Conservation (phyloP, 2,113 vertebrate species). For the Aegithalos caudatus region DNA sequence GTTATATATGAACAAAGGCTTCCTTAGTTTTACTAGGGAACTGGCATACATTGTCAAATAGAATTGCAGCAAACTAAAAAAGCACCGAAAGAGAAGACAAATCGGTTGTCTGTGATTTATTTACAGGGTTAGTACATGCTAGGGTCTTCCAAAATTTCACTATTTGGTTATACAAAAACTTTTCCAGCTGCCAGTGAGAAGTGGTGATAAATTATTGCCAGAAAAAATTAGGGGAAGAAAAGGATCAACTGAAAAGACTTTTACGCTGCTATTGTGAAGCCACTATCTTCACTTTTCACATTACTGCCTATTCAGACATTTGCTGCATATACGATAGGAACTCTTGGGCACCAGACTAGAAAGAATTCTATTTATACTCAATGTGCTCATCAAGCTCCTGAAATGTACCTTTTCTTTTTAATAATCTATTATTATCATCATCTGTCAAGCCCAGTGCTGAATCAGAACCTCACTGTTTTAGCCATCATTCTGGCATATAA, state of each 20-base stretch:
- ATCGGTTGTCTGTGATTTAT: background rate
- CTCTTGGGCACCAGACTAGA: background rate
- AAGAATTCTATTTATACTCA: slow-evolving; percentile 1
- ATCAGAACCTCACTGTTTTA: background rate
- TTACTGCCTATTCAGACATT: background rate
- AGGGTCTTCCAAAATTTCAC: background rate
- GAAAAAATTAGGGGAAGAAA: background rate
- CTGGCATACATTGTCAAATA: background rate
- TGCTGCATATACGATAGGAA: background rate
- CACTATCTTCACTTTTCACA: background rate
- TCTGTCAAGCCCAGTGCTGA: background rate
- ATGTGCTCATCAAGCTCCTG: background rate
- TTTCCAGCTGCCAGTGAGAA: background rate
- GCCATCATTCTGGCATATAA: background rate
- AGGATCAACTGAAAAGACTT: background rate
- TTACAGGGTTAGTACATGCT: background rate
- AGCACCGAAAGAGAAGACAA: background rate
- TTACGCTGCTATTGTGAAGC: background rate
- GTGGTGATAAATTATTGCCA: background rate
- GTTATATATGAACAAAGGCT: background rate
- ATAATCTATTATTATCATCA: background rate
- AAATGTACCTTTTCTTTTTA: background rate
- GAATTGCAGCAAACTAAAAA: background rate
- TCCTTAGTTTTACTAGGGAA: background rate
- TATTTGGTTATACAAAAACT: background rate